phyloP scores from a whole-genome alignment of 2,888 invertebrate species.

The Eristalinus aeneus region DNA sequence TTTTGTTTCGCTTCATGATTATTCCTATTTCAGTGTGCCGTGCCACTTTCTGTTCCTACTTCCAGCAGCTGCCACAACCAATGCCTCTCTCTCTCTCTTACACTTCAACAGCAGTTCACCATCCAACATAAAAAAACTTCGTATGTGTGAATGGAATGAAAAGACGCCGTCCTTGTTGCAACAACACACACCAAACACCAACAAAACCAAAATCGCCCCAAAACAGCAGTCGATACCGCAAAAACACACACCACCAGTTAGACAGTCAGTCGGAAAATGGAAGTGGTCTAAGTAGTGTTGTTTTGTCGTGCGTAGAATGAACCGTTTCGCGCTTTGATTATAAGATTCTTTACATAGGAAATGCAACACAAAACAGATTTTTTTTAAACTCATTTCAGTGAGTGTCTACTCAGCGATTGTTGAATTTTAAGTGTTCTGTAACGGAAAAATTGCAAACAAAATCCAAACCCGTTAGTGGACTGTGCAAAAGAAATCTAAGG shows the following conservation, averaged over 20 bases:
- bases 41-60: background rate
- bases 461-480: slow-evolving; percentile 24
- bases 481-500: slow-evolving; percentile 3
- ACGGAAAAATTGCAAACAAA: slow-evolving; percentile 32
- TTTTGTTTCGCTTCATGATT: slow-evolving; percentile 46
- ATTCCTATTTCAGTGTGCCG: slow-evolving; percentile 6
- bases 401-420: background rate
- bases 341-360: slow-evolving; percentile 8
- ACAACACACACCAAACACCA: slow-evolving; percentile 20
- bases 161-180: slow-evolving; percentile 56
- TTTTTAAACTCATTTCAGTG: slow-evolving; percentile 1
- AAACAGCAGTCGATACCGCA: slow-evolving; percentile 14
- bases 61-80: slow-evolving; percentile 37
- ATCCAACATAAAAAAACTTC: slow-evolving; percentile 11
- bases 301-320: slow-evolving; percentile 2
- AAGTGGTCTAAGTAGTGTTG: slow-evolving; percentile 64
- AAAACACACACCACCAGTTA: slow-evolving; percentile 51
- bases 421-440: slow-evolving; percentile 42
- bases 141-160: slow-evolving; percentile 35
- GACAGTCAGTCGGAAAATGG: slow-evolving; percentile 64
- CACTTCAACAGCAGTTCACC: background rate
- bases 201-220: slow-evolving; percentile 27
- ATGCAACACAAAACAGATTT: slow-evolving; percentile 22
- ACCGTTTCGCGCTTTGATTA: slow-evolving; percentile 49
- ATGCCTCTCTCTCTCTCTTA: background rate